Conservation (phyloP, 2,113 vertebrate genomes). For the Sturnus vulgaris region DNA sequence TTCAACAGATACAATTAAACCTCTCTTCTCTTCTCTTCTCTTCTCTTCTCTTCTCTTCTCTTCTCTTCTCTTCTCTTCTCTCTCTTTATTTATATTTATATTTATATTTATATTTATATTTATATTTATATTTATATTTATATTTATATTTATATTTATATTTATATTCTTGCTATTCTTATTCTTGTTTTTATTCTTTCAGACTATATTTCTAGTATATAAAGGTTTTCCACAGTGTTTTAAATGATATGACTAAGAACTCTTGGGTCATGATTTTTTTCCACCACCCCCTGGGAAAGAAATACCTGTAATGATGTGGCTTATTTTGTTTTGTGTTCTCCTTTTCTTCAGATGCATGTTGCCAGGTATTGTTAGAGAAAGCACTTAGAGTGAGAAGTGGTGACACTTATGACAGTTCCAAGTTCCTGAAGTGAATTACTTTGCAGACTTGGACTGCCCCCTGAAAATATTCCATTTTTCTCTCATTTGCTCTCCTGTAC, state of each 20-base stretch:
- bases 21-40: neutral
- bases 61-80: too few species aligned
- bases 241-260: neutral
- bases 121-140: too few species aligned
- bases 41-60: neutral
- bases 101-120: too few species aligned
- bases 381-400: constrained; percentile 34
- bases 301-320: neutral
- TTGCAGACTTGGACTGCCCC: neutral
- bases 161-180: neutral
- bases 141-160: neutral
- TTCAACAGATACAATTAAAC: neutral
- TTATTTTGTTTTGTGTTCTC: neutral
- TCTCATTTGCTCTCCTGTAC: constrained; percentile 12
- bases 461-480: constrained; percentile 39
- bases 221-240: neutral
- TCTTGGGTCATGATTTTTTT: neutral
- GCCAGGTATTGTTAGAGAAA: constrained; percentile 13
- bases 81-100: neutral
- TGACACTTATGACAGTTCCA: neutral
- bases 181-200: neutral
- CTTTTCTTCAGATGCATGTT: neutral
- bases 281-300: neutral
- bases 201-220: neutral
- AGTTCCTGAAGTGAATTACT: constrained; percentile 15